Percentiles rank a stretch among this genome's conserved stretches.
Conservation (phyloP, 2,113 vertebrate genomes). For the Centropus unirufus region DNA sequence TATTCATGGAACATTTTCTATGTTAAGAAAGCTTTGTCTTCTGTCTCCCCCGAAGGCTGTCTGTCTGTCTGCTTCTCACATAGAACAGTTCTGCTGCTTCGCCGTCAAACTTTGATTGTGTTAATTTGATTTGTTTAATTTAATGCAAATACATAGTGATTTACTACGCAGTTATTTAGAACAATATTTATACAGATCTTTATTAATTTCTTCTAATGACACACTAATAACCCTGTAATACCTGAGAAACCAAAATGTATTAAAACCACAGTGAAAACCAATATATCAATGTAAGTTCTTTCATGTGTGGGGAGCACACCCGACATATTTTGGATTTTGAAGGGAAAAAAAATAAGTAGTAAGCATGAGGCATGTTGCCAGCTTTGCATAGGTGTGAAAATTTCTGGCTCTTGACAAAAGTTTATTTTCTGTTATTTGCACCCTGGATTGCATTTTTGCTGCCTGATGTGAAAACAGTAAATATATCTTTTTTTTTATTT, state of each 20-base stretch:
- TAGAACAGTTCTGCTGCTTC: neutral
- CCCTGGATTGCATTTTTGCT: neutral
- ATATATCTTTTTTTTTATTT: fast-evolving
- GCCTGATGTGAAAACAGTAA: neutral
- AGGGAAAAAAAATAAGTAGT: neutral
- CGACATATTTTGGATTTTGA: neutral
- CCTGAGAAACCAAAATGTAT: neutral
- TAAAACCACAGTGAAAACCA: neutral
- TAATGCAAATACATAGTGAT: neutral
- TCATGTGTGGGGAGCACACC: neutral
- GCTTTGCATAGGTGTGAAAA: neutral
- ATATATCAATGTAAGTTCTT: neutral
- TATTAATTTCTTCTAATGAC: constrained; percentile 28
- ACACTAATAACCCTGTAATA: neutral
- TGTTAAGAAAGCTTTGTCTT: constrained; percentile 60
- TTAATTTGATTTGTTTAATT: constrained; percentile 29
- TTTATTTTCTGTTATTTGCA: constrained; percentile 26
- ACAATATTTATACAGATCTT: neutral
- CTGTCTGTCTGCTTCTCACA: constrained; percentile 24
- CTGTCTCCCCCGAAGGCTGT: constrained; percentile 46
- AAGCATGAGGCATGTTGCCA: neutral
- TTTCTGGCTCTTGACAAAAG: constrained; percentile 27
- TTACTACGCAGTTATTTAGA: constrained; percentile 18
- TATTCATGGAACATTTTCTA: constrained; percentile 53
- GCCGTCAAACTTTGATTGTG: neutral